A percentile compares a stretch with the other conserved stretches of the same genome.
Evolutionary conservation across 2,888 invertebrate genomes (phyloP).

Genomic region (Parnassius glacialis): DNA sequence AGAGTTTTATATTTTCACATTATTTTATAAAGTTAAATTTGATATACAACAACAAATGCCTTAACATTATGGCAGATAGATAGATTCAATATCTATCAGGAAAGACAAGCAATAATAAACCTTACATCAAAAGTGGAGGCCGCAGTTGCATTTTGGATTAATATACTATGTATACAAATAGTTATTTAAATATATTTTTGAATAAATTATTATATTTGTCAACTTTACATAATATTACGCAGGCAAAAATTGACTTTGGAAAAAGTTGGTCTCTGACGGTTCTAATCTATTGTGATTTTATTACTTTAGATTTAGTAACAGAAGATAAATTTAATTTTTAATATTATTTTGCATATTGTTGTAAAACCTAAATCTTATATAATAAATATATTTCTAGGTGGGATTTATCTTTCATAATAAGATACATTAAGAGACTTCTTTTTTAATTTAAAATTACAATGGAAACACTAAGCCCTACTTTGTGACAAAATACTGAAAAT

Average conservation of each 20-base stretch:
- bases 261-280: constrained; percentile 7
- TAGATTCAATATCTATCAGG: constrained; percentile 49
- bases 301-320: constrained; percentile 27
- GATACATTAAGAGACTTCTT: constrained; percentile 34
- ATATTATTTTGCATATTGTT: constrained; percentile 24
- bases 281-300: not conserved
- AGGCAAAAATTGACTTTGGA: constrained; percentile 16
- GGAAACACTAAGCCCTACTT: constrained; percentile 29
- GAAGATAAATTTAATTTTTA: constrained; percentile 22
- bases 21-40: constrained; percentile 23
- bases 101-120: constrained; percentile 49
- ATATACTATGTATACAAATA: constrained; percentile 17
- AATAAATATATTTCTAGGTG: constrained; percentile 73
- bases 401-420: constrained; percentile 51
- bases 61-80: constrained; percentile 46
- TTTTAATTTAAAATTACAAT: constrained; percentile 32
- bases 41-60: constrained; percentile 44
- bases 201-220: constrained; percentile 11
- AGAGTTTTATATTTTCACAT: constrained; percentile 43
- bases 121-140: constrained; percentile 33
- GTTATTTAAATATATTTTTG: constrained; percentile 20
- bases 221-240: constrained; percentile 11
- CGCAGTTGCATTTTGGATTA: constrained; percentile 21
- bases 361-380: constrained; percentile 54
- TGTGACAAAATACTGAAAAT: constrained; percentile 41